Evolutionary conservation across 2,797 vertebrate species (phyloP).

Genomic region (Pseudotriccus pelzelni): DNA sequence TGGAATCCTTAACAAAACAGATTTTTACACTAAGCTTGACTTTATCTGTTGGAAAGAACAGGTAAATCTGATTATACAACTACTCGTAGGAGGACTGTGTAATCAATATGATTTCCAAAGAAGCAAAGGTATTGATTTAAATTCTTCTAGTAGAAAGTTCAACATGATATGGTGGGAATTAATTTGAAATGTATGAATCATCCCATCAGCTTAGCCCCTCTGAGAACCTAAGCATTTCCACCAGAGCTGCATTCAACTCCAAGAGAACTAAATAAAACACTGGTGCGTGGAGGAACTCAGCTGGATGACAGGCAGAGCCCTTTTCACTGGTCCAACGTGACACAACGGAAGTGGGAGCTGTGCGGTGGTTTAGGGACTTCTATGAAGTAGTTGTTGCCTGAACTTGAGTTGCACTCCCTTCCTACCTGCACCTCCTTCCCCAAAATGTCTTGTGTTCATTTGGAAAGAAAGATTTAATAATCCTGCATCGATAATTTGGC

Average conservation of each 20-base stretch:
- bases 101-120: background rate
- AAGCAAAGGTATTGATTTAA: background rate
- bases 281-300: background rate
- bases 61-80: background rate
- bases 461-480: background rate
- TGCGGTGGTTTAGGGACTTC: background rate
- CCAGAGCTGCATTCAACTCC: background rate
- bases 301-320: background rate
- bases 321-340: background rate
- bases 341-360: accelerated
- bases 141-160: background rate
- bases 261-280: background rate
- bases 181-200: background rate
- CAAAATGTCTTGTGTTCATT: background rate
- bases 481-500: background rate
- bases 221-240: background rate
- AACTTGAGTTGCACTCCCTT: background rate
- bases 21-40: background rate
- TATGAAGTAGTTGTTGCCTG: background rate
- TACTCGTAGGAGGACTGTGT: background rate
- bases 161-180: background rate
- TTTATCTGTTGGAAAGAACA: background rate
- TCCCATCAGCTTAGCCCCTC: background rate
- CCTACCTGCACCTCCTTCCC: background rate
- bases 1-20: background rate